These are phyloP conservation scores for Phalacrocorax pelagicus DNA, from an alignment of 2,113 vertebrate species.

Conservation along the genomic window DNA sequence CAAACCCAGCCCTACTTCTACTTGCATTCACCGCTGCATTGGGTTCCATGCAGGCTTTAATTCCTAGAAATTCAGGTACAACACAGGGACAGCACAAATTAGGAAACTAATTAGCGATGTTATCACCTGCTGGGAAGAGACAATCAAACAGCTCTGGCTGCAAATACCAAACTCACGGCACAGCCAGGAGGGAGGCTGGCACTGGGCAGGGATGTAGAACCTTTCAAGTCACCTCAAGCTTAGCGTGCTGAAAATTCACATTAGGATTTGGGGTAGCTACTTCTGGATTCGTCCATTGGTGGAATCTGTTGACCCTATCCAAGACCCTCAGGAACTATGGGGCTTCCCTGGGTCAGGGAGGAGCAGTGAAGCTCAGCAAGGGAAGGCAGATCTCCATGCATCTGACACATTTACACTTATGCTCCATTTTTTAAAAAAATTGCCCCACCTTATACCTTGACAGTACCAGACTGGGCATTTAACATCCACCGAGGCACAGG, in stretches of 20 bases:
- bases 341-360: neutral
- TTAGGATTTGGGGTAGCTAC: neutral
- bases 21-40: neutral
- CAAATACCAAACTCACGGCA: neutral
- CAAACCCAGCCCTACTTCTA: neutral
- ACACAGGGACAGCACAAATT: neutral
- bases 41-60: neutral
- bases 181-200: neutral
- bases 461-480: neutral
- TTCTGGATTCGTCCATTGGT: neutral
- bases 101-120: neutral
- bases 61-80: constrained; percentile 24
- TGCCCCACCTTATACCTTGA: rapidly evolving
- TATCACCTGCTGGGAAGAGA: neutral
- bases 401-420: neutral
- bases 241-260: neutral
- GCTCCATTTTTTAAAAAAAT: neutral
- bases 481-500: neutral
- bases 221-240: neutral
- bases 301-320: neutral
- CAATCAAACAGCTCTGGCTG: neutral
- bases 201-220: neutral
- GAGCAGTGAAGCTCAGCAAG: neutral
- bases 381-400: neutral
- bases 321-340: neutral